These are phyloP conservation scores for Spongilla lacustris DNA, from an alignment of 37 sponge, comb jelly and placozoan species.

Conservation along the genomic window DNA sequence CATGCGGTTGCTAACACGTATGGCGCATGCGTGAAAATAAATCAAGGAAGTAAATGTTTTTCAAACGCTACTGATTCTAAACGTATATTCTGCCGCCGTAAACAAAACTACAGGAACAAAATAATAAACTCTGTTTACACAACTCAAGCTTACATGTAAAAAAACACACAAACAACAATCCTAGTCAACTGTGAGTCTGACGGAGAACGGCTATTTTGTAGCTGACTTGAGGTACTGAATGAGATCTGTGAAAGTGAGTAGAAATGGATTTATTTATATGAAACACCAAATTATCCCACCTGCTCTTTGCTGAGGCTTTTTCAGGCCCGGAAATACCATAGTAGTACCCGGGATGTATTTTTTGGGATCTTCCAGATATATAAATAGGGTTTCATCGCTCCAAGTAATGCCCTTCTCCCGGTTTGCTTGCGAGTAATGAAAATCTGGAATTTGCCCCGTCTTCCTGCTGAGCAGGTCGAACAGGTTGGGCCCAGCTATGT, in stretches of 20 bases:
- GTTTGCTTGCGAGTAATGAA: constrained; percentile 76
- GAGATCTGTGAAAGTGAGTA: not conserved
- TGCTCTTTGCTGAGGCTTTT: constrained; percentile 82
- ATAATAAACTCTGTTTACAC: not conserved
- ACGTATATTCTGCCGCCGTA: no score
- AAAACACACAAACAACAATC: not conserved
- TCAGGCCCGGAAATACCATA: constrained; percentile 95
- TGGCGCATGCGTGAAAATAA: not conserved
- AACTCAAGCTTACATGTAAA: not conserved
- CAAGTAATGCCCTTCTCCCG: constrained; percentile 89
- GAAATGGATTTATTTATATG: not conserved
- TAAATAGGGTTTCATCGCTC: constrained; percentile 79
- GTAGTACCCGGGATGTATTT: constrained; percentile 94
- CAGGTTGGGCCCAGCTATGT: constrained; percentile 92
- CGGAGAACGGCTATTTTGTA: not conserved
- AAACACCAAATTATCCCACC: constrained; percentile 30
- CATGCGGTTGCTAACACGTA: not conserved
- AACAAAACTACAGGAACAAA: not conserved
- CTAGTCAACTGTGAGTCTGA: not conserved
- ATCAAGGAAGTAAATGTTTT: no score
- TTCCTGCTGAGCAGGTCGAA: constrained; percentile 83
- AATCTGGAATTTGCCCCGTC: constrained; percentile 74
- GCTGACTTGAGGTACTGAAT: not conserved
- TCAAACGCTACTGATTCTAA: no score
- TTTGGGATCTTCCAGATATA: constrained; percentile 89